Evolutionary conservation across 2,797 vertebrate genomes (phyloP).

Genomic region (Clarias platycephalus): DNA sequence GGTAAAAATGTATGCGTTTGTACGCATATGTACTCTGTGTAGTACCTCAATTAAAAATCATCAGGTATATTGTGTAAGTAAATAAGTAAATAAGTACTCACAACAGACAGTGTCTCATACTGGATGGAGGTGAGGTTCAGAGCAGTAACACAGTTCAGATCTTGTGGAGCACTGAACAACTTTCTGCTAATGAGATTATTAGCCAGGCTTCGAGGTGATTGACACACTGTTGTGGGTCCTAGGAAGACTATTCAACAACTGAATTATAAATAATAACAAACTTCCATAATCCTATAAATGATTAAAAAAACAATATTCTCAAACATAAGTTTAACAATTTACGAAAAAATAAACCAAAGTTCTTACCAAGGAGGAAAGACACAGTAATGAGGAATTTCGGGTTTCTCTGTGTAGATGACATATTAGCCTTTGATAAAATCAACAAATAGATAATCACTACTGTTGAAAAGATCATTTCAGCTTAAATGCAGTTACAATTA

Average conservation of each 20-base stretch:
- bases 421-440: neutral
- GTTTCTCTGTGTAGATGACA: slow-evolving; percentile 22
- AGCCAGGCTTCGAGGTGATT: slow-evolving; percentile 66
- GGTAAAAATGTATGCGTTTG: too few species aligned
- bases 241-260: slow-evolving; percentile 43
- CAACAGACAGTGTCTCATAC: slow-evolving; percentile 70
- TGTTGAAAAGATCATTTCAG: neutral
- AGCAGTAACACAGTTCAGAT: slow-evolving; percentile 49
- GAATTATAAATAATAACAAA: neutral
- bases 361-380: slow-evolving; percentile 24
- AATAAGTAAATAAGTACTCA: slow-evolving; percentile 57
- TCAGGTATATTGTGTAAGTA: neutral
- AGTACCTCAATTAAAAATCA: neutral
- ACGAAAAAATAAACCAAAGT: neutral
- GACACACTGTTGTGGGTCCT: slow-evolving; percentile 32
- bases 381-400: slow-evolving; percentile 2
- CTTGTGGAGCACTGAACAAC: slow-evolving; percentile 64
- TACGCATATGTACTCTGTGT: neutral
- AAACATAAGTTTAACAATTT: neutral
- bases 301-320: neutral
- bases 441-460: neutral
- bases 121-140: slow-evolving; percentile 60
- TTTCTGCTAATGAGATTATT: slow-evolving; percentile 53
- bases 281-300: neutral
- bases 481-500: neutral